Percentiles rank a stretch among this genome's conserved stretches.
Evolutionary conservation across 2,797 vertebrate genomes (phyloP).

Genomic region (Tinamus major): DNA sequence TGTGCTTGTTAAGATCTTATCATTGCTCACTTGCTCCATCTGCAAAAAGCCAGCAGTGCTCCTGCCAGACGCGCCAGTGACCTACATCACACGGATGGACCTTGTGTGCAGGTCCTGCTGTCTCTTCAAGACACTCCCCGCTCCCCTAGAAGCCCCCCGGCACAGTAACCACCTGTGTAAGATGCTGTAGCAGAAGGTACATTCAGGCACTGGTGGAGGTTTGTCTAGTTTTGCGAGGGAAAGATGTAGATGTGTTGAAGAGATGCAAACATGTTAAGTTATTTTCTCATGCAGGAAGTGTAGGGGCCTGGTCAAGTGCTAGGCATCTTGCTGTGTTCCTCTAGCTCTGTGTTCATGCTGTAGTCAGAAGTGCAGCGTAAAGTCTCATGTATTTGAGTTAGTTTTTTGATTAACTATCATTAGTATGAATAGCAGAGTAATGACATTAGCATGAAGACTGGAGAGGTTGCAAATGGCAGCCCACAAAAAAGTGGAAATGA

Average conservation of each 20-base stretch:
- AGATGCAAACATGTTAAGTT: neutral
- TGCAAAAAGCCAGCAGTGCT: neutral
- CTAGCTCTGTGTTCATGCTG: neutral
- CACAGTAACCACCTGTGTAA: neutral
- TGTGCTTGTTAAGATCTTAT: neutral
- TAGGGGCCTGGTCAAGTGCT: neutral
- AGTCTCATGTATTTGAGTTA: neutral
- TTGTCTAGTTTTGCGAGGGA: neutral
- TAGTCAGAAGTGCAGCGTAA: neutral
- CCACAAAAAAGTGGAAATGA: neutral
- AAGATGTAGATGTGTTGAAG: no score
- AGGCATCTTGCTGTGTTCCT: neutral
- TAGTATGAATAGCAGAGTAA: neutral
- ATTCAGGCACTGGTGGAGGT: neutral
- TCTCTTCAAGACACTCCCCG: neutral
- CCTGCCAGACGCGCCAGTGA: no score
- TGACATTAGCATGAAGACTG: neutral
- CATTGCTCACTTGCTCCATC: neutral
- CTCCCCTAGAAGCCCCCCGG: neutral
- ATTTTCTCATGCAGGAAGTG: neutral
- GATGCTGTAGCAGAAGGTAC: neutral
- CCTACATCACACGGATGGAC: no score
- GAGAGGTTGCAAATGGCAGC: neutral
- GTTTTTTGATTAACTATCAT: neutral
- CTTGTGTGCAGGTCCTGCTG: neutral